Evolutionary conservation across 2,797 vertebrate genomes (phyloP).

Genomic region (Aldrovandia affinis): DNA sequence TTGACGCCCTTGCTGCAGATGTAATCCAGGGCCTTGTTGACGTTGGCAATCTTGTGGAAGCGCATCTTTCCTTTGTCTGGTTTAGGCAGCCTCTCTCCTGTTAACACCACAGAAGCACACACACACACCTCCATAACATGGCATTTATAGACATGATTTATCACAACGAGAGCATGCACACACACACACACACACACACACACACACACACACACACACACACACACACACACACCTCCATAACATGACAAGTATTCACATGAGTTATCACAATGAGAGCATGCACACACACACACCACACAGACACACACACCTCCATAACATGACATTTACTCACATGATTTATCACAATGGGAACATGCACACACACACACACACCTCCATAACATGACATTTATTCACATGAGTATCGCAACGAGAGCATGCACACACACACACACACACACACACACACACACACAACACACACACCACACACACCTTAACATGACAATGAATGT

Average conservation of each 20-base stretch:
- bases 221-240: no score
- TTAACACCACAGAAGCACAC: background rate
- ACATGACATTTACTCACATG: no score
- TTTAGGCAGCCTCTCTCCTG: constrained; percentile 88
- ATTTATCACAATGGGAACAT: no score
- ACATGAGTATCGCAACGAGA: background rate
- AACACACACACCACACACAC: no score
- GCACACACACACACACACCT: background rate
- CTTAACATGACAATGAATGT: no score
- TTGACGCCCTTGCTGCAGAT: constrained; percentile 92
- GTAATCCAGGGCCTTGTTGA: constrained; percentile 91
- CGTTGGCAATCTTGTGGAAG: constrained; percentile 92
- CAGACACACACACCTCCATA: no score
- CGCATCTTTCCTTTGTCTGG: constrained; percentile 95
- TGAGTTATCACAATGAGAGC: no score
- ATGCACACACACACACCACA: no score
- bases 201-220: no score
- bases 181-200: no score
- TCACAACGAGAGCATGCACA: background rate
- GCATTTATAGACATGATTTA: background rate
- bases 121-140: background rate
- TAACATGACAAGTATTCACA: no score
- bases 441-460: no score
- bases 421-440: constrained; percentile 1
- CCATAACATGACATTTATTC: constrained; percentile 18